Evolutionary conservation across 2,888 invertebrate species (phyloP).

Genomic region (Drosophila anomalata): DNA sequence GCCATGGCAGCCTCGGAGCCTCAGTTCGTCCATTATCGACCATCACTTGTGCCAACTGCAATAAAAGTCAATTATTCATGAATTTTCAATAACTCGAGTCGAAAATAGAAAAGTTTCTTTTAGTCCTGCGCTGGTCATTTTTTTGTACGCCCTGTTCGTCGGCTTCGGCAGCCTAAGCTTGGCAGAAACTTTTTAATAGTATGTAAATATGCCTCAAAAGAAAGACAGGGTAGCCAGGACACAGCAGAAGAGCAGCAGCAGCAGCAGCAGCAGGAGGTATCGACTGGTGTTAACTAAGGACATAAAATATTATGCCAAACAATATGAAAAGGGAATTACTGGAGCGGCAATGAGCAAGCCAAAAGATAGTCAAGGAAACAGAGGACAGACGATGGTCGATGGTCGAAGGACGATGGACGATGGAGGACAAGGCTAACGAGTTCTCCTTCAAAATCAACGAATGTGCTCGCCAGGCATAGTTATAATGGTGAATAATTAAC

Average conservation of each 20-base stretch:
- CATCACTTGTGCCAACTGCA: conserved; percentile 76
- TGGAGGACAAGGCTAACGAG: conserved; percentile 52
- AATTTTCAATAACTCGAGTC: conserved; percentile 73
- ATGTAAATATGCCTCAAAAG: conserved; percentile 69
- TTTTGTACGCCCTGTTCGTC: background rate
- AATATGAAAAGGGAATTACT: conserved; percentile 69
- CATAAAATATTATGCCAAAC: conserved; percentile 71
- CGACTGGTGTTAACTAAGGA: conserved; percentile 63
- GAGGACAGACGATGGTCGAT: background rate
- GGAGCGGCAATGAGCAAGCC: conserved; percentile 50
- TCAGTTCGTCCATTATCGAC: conserved; percentile 65
- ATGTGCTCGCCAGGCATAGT: conserved; percentile 60
- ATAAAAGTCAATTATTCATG: conserved; percentile 78
- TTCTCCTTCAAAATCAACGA: conserved; percentile 19
- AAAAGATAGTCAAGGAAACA: background rate
- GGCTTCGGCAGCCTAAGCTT: conserved; percentile 53
- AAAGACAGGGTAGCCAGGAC: conserved; percentile 21
- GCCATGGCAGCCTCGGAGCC: background rate
- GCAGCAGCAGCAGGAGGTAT: conserved; percentile 25
- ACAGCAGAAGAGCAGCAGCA: conserved; percentile 4
- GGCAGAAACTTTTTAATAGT: conserved; percentile 73
- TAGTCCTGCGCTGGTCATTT: conserved; percentile 13
- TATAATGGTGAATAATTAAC: conserved; percentile 82
- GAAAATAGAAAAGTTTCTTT: conserved; percentile 68
- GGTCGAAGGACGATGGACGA: background rate